Evolutionary conservation across 2,888 invertebrate species (phyloP), one percentile per base, ranked within the genome.

Genomic region (Erebia palarica): DNA sequence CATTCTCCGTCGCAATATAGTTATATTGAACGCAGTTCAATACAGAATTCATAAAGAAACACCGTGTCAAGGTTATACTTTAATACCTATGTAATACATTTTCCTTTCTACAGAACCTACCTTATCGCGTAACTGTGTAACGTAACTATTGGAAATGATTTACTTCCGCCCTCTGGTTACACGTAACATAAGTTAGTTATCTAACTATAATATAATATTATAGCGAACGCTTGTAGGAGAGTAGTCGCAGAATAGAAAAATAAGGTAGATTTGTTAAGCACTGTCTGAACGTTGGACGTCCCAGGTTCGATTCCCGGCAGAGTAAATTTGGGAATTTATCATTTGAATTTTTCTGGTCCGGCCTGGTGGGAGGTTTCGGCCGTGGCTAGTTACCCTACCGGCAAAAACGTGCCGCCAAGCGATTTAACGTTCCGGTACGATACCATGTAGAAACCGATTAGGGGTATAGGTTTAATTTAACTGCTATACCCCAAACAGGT

Each of bases 101-200:
- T 68, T 65, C 61, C 70, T 27, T 27, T 27, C 27, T 27, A 27
- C 27, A 61, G 65, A 55, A 69, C 60, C 63, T 64, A 70, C 58
- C 10, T 55, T 65, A 14, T 36, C 27, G 60, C 51, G 44, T 68
- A 69, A 36, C 65, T 55, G 58, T 68, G 60, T 72, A 68, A 70
- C 58, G 61, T 49, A 69, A 65, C 65, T 66, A 71, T 72, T 72
- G 64, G 51, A 73, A 73, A 70, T 72, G 75, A 77, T 75, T 75
- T 72, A 75, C 61, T 69, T 60, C 65, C 63, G 66, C 71, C 72
- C 68, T 72, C 65, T 66, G 73, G 71, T 75, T 71, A 72, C 59
- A 68, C 42, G 66, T 73, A 73, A 73, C 71, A 71, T 73, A 73
- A 65, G 60, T 66, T 47, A 73, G 59, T 63, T 65, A 65, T 67